phyloP scores from a whole-genome alignment of 2,888 invertebrate genomes.

The Ormyrus pomaceus region DNA sequence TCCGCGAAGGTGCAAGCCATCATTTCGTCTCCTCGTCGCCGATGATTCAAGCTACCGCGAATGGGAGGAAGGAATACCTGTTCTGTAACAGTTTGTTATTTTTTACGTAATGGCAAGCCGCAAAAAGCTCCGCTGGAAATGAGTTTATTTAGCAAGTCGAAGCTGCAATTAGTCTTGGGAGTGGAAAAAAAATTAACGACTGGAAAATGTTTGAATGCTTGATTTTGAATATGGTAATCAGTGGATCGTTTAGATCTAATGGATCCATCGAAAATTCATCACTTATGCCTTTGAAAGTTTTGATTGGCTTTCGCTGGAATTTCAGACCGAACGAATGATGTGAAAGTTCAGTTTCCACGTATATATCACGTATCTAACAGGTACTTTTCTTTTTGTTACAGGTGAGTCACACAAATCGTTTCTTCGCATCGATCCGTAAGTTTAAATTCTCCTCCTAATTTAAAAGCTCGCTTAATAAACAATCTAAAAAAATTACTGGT shows the following conservation, averaged over 20 bases:
- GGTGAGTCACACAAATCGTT: constrained; percentile 2
- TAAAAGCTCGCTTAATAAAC: neutral
- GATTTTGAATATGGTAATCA: too few species aligned
- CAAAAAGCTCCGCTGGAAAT: too few species aligned
- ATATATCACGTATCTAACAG: too few species aligned
- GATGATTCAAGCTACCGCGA: constrained; percentile 16
- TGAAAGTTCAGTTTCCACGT: neutral
- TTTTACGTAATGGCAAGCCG: neutral
- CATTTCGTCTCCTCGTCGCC: neutral
- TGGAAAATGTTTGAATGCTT: too few species aligned
- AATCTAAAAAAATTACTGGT: neutral
- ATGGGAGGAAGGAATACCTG: constrained; percentile 24
- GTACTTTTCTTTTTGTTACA: constrained; percentile 18
- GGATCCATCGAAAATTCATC: too few species aligned
- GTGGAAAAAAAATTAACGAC: too few species aligned
- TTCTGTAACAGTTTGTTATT: constrained; percentile 11
- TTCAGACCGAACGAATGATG: too few species aligned
- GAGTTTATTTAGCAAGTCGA: neutral
- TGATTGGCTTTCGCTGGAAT: too few species aligned
- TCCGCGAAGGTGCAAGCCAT: constrained; percentile 33
- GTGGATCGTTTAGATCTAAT: too few species aligned
- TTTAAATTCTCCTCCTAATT: neutral
- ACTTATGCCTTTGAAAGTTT: too few species aligned
- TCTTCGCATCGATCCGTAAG: neutral
- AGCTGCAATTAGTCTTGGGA: neutral